These are phyloP conservation scores for Spheniscus mendiculus DNA, from an alignment of 2,113 vertebrate genomes.

Conservation along the genomic window DNA sequence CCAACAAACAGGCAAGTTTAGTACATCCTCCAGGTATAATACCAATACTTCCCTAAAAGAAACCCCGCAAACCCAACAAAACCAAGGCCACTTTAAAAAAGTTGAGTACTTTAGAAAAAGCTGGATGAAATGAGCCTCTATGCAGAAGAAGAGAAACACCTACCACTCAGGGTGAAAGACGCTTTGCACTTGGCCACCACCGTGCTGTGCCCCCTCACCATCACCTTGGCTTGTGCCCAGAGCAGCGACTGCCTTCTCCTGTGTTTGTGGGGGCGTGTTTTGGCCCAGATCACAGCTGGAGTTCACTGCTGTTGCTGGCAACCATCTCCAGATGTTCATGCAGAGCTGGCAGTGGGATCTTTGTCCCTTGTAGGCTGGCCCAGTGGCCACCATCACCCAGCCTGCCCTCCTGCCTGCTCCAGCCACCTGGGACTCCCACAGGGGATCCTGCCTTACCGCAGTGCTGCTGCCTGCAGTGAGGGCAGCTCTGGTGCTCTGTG, in stretches of 20 bases:
- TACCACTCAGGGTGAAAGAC: background rate
- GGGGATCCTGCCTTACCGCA: background rate
- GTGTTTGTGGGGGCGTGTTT: accelerated
- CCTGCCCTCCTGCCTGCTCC: accelerated
- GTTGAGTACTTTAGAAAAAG: background rate
- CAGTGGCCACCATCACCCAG: background rate
- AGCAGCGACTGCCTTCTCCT: background rate
- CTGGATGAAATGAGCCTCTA: background rate
- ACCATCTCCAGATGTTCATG: background rate
- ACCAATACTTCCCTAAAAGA: background rate
- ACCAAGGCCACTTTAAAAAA: background rate
- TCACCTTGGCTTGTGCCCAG: background rate
- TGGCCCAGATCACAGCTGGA: background rate
- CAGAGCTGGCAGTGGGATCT: background rate
- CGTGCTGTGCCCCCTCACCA: accelerated
- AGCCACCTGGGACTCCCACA: background rate
- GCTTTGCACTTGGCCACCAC: accelerated
- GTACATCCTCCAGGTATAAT: background rate
- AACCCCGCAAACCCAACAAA: background rate
- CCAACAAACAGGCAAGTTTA: background rate
- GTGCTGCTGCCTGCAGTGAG: background rate
- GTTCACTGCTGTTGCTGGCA: background rate
- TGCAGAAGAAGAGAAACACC: background rate
- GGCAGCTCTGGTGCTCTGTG: background rate
- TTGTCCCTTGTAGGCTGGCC: background rate